Evolutionary conservation across 2,888 invertebrate species (phyloP), one percentile per base, ranked within the genome.

Genomic region (Hydraecia micacea): DNA sequence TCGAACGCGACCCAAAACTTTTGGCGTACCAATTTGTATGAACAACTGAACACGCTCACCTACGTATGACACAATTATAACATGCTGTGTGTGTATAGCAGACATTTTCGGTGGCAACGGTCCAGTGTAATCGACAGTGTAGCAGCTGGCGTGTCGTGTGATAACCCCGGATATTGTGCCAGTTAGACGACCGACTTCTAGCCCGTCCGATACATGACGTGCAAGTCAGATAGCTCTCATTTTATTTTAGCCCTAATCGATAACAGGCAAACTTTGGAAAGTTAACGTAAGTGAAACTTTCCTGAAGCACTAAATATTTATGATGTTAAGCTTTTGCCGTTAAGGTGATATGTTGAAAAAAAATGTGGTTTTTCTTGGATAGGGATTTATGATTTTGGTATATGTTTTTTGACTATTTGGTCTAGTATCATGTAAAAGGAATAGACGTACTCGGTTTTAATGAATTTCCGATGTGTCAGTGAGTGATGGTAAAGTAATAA

Each of bases 91-190:
- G 70, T 79, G 77, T 84, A 88, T 76, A 81, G 84, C 80, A 79
- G 83, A 85, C 84, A 72, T 81, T 86, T 85, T 88, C 87, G 85
- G 90, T 93, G 93, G 93, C 93, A 93, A 84, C 89, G 90, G 89
- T 92, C 93, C 93, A 93, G 92, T 90, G 89, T 90, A 92, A 91
- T 90, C 87, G 91, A 87, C 88, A 87, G 79, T 83, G 91, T 88
- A 91, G 89, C 94, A 94, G 92, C 94, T 94, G 95, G 92, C 91
- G 91, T 83, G 88, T 89, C 91, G 90, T 91, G 90, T 90, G 92
- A 91, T 91, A 90, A 90, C 90, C 87, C 86, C 90, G 92, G 92
- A 92, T 93, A 94, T 93, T 94, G 93, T 91, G 90, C 93, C 90
- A 91, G 92, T 91, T 92, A 90, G 90, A 87, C 85, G 86, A 81